Conservation (phyloP, 2,888 invertebrate genomes). For the Pseudococcus jackbeardsleyi region DNA sequence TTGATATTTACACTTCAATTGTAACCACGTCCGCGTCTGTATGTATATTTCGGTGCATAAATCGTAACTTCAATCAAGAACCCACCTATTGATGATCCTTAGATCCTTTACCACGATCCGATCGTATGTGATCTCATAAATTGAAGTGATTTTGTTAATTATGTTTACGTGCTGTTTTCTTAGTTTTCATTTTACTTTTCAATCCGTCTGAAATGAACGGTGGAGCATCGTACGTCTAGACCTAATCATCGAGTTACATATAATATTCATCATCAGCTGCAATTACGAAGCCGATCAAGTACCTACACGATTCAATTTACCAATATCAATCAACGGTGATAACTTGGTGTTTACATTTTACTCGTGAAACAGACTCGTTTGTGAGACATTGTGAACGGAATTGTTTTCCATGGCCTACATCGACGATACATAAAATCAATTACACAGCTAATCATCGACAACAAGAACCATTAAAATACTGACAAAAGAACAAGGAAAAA, state of each 20-base stretch:
- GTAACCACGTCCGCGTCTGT: too few relatives aligned
- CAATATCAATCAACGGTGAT: not conserved
- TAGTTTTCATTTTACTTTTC: too few relatives aligned
- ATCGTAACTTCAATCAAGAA: too few relatives aligned
- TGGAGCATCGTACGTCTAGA: too few relatives aligned
- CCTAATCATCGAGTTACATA: not conserved
- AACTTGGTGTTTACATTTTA: conserved; percentile 16
- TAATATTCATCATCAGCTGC: not conserved
- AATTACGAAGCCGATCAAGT: not conserved
- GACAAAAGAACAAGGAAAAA: conserved; percentile 52
- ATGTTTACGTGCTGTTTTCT: too few relatives aligned
- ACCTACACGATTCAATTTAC: conserved; percentile 12
- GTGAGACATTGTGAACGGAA: not conserved
- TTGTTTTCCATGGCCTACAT: conserved; percentile 55
- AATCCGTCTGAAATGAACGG: too few relatives aligned
- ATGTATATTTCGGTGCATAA: too few relatives aligned
- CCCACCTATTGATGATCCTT: too few relatives aligned
- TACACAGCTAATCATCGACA: conserved; percentile 35
- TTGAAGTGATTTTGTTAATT: too few relatives aligned
- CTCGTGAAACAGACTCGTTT: not conserved
- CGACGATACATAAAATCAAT: conserved; percentile 20
- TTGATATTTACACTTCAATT: too few relatives aligned
- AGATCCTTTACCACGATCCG: too few relatives aligned
- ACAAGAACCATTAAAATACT: conserved; percentile 9
- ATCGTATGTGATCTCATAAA: too few relatives aligned